These are phyloP conservation scores for Alouatta caraya DNA, from an alignment of 2,797 vertebrate genomes.

Conservation along the genomic window DNA sequence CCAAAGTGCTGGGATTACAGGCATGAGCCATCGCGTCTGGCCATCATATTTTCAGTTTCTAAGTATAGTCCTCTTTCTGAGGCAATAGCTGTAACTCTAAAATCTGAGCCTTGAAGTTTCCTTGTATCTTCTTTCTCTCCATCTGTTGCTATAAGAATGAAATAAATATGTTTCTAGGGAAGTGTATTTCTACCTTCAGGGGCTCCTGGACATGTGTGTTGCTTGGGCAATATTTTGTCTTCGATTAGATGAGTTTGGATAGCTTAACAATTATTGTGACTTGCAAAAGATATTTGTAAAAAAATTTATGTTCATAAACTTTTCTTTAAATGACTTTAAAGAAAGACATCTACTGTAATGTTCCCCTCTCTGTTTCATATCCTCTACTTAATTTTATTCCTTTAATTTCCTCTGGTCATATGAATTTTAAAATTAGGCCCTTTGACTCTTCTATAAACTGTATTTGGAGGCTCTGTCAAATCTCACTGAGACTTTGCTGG, in stretches of 20 bases:
- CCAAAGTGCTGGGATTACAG: no score
- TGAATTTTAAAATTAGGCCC: slow-evolving; percentile 9
- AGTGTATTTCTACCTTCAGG: neutral
- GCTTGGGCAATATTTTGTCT: neutral
- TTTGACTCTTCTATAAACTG: neutral
- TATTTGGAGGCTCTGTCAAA: neutral
- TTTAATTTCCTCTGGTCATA: slow-evolving; percentile 36
- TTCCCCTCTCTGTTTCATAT: neutral
- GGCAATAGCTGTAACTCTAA: neutral
- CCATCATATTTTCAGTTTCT: neutral
- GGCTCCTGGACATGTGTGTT: neutral
- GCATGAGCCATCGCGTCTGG: no score
- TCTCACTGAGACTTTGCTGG: neutral
- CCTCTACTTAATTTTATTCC: slow-evolving; percentile 13
- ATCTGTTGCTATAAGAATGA: neutral
- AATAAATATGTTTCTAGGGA: slow-evolving; percentile 11
- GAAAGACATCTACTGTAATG: neutral
- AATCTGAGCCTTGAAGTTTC: neutral
- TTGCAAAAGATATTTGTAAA: neutral
- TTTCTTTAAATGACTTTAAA: slow-evolving; percentile 38
- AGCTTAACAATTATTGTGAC: neutral
- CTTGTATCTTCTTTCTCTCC: neutral
- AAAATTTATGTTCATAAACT: neutral
- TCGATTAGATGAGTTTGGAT: neutral
- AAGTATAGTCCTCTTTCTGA: neutral